These are phyloP conservation scores for Pygocentrus nattereri DNA, from an alignment of 2,797 vertebrate species.

Conservation along the genomic window DNA sequence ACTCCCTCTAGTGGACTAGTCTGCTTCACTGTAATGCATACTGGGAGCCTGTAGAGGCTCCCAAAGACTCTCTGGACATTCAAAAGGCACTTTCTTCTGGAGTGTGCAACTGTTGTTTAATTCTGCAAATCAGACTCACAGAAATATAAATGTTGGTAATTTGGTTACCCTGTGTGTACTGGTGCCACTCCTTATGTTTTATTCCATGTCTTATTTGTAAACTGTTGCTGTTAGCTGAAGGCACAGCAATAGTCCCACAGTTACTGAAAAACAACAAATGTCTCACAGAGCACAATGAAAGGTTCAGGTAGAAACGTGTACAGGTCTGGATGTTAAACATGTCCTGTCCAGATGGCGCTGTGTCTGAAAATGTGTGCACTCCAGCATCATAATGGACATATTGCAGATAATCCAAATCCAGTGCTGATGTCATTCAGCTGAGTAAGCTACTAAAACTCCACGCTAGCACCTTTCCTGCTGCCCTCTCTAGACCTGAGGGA, in stretches of 20 bases:
- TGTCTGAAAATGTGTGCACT: slow-evolving; percentile 10
- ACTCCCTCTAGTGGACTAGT: neutral
- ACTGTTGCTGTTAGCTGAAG: neutral
- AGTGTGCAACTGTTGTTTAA: neutral
- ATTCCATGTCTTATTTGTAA: neutral
- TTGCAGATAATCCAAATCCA: slow-evolving; percentile 70
- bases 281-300: neutral
- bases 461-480: slow-evolving; percentile 52
- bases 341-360: neutral
- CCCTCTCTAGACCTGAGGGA: slow-evolving; percentile 28
- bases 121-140: neutral
- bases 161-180: too few relatives aligned
- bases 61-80: neutral
- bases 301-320: neutral
- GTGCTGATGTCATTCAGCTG: slow-evolving; percentile 63
- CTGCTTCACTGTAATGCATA: neutral
- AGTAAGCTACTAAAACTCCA: slow-evolving; percentile 62
- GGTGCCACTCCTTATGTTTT: neutral
- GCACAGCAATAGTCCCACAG: neutral
- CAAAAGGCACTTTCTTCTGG: neutral
- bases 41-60: neutral
- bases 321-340: neutral
- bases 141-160: neutral
- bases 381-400: slow-evolving; percentile 51
- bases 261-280: too few relatives aligned